These are phyloP conservation scores for Brachionus plicatilis DNA, from an alignment of 1,140 invertebrate genomes.

Conservation along the genomic window DNA sequence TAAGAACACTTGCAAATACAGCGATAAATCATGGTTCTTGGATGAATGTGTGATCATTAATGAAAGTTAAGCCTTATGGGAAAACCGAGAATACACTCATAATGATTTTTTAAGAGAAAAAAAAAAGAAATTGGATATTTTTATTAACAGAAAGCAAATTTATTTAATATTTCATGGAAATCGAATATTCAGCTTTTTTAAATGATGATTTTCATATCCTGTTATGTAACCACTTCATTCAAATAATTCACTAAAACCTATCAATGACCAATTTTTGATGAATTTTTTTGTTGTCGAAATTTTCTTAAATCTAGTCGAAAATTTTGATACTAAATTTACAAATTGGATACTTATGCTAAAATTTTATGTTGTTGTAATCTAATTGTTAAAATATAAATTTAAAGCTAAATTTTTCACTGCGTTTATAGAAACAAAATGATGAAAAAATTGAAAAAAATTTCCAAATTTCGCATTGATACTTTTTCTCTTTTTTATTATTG, in stretches of 20 bases:
- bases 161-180: background rate
- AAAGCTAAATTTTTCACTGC: background rate
- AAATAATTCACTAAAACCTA: background rate
- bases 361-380: too few relatives aligned
- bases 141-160: background rate
- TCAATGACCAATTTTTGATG: background rate
- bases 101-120: background rate
- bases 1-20: background rate
- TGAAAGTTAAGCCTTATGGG: background rate
- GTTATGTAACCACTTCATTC: background rate
- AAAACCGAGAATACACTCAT: background rate
- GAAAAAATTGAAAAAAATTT: background rate
- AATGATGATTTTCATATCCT: background rate
- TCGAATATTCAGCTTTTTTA: background rate
- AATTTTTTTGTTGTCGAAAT: background rate
- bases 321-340: background rate
- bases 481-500: background rate
- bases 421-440: background rate
- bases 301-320: background rate
- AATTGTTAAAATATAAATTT: background rate
- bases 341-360: too few relatives aligned
- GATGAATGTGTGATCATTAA: background rate
- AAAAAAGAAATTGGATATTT: background rate
- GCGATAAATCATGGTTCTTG: background rate
- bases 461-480: background rate